Percentiles rank a stretch among this genome's conserved stretches.
Conservation (phyloP, 2,797 vertebrate species). For the Glyptemys insculpta region DNA sequence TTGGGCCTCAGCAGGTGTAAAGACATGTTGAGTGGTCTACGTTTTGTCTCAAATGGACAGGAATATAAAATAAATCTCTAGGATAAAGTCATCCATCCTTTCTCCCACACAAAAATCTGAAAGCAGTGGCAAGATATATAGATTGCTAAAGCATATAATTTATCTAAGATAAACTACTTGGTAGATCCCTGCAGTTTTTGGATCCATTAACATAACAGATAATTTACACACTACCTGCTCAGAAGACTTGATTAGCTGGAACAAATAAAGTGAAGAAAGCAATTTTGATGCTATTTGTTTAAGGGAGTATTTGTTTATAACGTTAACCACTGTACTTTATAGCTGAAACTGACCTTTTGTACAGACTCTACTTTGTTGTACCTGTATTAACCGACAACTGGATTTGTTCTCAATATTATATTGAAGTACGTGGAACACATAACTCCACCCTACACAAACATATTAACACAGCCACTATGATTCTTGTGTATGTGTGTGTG, state of each 20-base stretch:
- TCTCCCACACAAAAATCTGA: not conserved
- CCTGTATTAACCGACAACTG: slow-evolving; percentile 17
- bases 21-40: not conserved
- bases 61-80: not conserved
- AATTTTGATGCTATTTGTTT: not conserved
- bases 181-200: slow-evolving; percentile 42
- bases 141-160: slow-evolving; percentile 7
- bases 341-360: slow-evolving; percentile 49
- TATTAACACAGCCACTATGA: not conserved
- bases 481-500: not conserved
- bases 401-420: not conserved
- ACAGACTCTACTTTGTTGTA: not conserved
- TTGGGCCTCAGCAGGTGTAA: not conserved
- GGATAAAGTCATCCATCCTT: not conserved
- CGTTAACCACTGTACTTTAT: not conserved
- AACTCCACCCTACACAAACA: not conserved
- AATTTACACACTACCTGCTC: slow-evolving; percentile 27
- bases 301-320: not conserved
- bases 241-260: not conserved
- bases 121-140: slow-evolving; percentile 26
- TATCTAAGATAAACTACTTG: slow-evolving; percentile 37
- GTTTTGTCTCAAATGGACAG: not conserved
- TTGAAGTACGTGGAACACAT: not conserved
- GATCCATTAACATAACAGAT: slow-evolving; percentile 63
- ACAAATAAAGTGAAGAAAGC: not conserved